A percentile compares a stretch with the other conserved stretches of the same genome.
phyloP scores from a whole-genome alignment of 2,888 invertebrate species.

The Calameuta pallipes region DNA sequence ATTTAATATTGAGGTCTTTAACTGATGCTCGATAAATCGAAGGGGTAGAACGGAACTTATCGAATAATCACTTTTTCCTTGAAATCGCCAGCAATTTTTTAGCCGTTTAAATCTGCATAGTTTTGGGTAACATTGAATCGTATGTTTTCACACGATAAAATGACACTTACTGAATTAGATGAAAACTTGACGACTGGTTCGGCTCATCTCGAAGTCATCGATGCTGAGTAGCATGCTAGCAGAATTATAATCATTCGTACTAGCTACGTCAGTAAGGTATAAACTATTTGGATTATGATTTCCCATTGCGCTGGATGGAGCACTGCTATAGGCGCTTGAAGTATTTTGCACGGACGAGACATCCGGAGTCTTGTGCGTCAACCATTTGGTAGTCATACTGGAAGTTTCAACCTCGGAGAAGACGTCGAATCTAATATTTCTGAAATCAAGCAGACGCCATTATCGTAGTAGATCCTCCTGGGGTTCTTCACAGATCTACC shows the following conservation, averaged over 20 bases:
- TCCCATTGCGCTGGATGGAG: constrained; percentile 62
- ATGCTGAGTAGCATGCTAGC: constrained; percentile 61
- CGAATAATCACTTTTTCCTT: background rate
- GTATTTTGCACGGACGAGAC: constrained; percentile 62
- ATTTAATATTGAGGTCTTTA: constrained; percentile 21
- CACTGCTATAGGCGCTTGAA: constrained; percentile 63
- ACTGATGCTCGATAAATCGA: background rate
- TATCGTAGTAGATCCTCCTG: background rate
- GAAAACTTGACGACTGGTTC: constrained; percentile 61
- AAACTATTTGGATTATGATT: constrained; percentile 58
- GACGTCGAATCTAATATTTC: constrained; percentile 56
- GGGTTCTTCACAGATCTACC: background rate
- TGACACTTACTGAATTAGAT: constrained; percentile 39
- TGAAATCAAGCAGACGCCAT: constrained; percentile 28
- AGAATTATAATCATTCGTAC: constrained; percentile 53
- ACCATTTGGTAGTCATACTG: constrained; percentile 58
- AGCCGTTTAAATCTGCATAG: background rate
- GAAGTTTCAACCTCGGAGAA: constrained; percentile 55
- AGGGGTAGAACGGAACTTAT: background rate
- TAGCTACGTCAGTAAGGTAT: constrained; percentile 54
- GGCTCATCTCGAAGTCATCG: constrained; percentile 62
- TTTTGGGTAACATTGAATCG: background rate
- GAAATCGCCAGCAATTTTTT: background rate
- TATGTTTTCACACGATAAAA: background rate
- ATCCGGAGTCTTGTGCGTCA: constrained; percentile 53